These are phyloP conservation scores for Eupithecia exiguata DNA, from an alignment of 2,888 invertebrate genomes.

Conservation along the genomic window DNA sequence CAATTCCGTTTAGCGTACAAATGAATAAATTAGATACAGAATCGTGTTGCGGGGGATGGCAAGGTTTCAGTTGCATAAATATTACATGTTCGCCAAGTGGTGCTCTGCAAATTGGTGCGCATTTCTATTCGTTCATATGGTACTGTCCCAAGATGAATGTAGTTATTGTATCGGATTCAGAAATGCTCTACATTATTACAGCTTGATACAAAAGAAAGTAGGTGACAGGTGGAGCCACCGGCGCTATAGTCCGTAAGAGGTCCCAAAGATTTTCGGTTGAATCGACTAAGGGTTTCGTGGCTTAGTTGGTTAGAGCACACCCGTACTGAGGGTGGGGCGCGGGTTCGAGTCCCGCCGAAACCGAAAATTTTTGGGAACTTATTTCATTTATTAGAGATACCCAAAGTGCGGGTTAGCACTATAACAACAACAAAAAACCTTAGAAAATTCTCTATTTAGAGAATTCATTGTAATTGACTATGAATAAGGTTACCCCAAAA, in stretches of 20 bases:
- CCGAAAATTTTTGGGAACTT: too few relatives aligned
- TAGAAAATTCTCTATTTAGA: neutral
- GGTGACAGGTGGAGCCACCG: too few relatives aligned
- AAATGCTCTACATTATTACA: neutral
- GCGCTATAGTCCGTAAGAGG: too few relatives aligned
- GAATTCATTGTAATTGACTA: slow-evolving; percentile 6
- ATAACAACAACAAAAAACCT: too few relatives aligned
- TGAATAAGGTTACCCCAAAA: slow-evolving; percentile 17
- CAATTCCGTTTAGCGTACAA: slow-evolving; percentile 4
- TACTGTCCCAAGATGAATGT: neutral
- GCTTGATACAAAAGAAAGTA: neutral
- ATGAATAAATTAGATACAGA: slow-evolving; percentile 16
- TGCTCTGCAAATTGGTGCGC: slow-evolving; percentile 37
- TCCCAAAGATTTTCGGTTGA: too few relatives aligned
- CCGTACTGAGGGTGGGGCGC: too few relatives aligned
- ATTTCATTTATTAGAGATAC: too few relatives aligned
- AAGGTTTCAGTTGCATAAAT: slow-evolving; percentile 36
- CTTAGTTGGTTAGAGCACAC: too few relatives aligned
- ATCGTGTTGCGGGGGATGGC: slow-evolving; percentile 8
- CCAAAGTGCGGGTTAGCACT: too few relatives aligned
- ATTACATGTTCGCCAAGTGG: slow-evolving; percentile 32
- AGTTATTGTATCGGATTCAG: neutral
- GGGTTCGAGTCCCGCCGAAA: too few relatives aligned
- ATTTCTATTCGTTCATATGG: slow-evolving; percentile 23
- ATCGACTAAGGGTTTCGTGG: too few relatives aligned